A percentile compares a stretch with the other conserved stretches of the same genome.
Conservation (phyloP, 1,140 invertebrate genomes). For the Musca vetustissima region DNA sequence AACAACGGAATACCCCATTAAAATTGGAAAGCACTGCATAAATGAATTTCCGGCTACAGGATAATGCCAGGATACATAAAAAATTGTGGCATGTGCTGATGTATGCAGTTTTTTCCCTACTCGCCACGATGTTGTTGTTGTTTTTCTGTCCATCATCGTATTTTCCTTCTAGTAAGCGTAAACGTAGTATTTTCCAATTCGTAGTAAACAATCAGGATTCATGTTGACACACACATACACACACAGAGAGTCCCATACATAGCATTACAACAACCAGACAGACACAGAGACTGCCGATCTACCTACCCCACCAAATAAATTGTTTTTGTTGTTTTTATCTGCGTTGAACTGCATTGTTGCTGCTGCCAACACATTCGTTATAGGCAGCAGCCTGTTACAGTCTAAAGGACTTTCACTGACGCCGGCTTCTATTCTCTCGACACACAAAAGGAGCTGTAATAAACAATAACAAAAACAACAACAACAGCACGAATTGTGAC, state of each 20-base stretch:
- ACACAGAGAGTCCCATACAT: not conserved
- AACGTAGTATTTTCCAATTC: no score
- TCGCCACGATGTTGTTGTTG: no score
- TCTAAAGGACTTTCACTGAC: constrained; percentile 53
- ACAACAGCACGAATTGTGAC: not conserved
- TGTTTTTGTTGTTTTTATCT: not conserved
- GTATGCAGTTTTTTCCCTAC: no score
- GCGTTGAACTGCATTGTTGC: not conserved
- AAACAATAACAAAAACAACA: not conserved
- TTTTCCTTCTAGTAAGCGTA: no score
- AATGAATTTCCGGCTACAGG: no score
- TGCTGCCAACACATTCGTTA: not conserved
- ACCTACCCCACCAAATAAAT: constrained; percentile 25
- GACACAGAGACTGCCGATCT: not conserved
- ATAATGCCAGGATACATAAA: no score
- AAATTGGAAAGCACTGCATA: no score
- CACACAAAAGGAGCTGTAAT: not conserved
- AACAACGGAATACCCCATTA: no score
- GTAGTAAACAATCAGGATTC: no score
- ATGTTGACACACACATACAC: not conserved
- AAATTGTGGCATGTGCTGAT: no score
- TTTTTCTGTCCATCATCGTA: no score
- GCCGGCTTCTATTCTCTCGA: constrained; percentile 21
- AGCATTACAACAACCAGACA: not conserved
- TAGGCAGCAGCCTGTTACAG: constrained; percentile 2